A percentile compares a stretch with the other conserved stretches of the same genome.
Conservation (phyloP, 2,797 vertebrate genomes). For the Amphiprion clarkii region DNA sequence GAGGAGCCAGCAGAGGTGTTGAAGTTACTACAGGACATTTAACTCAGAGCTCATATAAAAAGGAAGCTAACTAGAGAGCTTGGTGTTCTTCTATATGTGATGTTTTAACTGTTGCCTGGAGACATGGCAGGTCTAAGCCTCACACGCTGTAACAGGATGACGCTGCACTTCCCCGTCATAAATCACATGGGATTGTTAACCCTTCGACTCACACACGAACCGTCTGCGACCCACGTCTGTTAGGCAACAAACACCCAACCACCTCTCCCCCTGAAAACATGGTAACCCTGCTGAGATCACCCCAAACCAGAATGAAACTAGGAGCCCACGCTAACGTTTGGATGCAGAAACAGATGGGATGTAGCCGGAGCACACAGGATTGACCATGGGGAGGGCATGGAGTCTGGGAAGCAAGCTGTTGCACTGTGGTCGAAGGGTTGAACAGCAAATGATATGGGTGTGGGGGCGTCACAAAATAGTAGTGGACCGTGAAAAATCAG, state of each 20-base stretch:
- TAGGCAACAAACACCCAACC: slow-evolving; percentile 76
- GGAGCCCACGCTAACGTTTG: slow-evolving; percentile 20
- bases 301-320: slow-evolving; percentile 13
- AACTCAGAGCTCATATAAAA: slow-evolving; percentile 12
- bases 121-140: slow-evolving; percentile 42
- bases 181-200: slow-evolving; percentile 78
- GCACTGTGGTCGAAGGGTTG: slow-evolving; percentile 87
- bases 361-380: slow-evolving; percentile 60
- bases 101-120: neutral
- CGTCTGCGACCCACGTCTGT: slow-evolving; percentile 80
- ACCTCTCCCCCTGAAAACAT: slow-evolving; percentile 75
- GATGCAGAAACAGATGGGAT: slow-evolving; percentile 11
- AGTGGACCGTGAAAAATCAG: slow-evolving; percentile 59
- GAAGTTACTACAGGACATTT: slow-evolving; percentile 14
- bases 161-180: slow-evolving; percentile 27
- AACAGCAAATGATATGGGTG: slow-evolving; percentile 67
- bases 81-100: neutral
- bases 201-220: slow-evolving; percentile 85
- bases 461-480: slow-evolving; percentile 49
- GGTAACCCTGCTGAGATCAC: slow-evolving; percentile 53
- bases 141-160: slow-evolving; percentile 26
- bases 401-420: slow-evolving; percentile 83
- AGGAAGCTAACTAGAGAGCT: neutral
- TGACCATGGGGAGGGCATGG: slow-evolving; percentile 70
- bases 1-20: slow-evolving; percentile 24